phyloP scores from a whole-genome alignment of 2,113 vertebrate genomes.

The Alouatta palliata region DNA sequence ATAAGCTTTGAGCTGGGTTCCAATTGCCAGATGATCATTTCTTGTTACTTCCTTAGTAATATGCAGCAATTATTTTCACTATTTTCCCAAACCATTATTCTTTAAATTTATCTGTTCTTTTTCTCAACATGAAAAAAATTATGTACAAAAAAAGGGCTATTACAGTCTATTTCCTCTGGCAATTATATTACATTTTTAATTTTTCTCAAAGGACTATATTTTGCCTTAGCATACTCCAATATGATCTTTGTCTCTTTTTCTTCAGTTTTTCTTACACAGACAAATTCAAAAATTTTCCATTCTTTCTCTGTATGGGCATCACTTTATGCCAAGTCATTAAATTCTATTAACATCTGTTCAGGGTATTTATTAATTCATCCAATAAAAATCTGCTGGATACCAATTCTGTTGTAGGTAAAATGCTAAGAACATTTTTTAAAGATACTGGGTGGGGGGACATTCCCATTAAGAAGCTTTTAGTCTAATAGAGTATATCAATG shows the following conservation, averaged over 20 bases:
- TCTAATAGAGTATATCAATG: neutral
- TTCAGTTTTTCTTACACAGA: neutral
- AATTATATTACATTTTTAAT: neutral
- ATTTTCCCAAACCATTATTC: neutral
- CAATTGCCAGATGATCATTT: neutral
- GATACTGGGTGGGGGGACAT: neutral
- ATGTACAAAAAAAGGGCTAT: neutral
- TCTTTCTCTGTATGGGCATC: neutral
- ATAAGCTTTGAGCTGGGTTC: neutral
- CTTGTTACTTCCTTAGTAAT: neutral
- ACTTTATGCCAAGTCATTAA: neutral
- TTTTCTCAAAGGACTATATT: constrained; percentile 9
- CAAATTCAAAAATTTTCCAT: neutral
- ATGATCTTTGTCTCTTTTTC: neutral
- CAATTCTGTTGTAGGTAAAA: neutral
- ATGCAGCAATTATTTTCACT: constrained; percentile 29
- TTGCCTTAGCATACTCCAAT: neutral
- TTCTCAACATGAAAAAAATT: neutral
- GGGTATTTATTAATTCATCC: neutral
- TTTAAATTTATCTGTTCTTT: constrained; percentile 35
- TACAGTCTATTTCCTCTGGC: neutral
- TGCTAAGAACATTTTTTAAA: neutral
- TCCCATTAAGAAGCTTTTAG: neutral
- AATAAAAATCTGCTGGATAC: neutral
- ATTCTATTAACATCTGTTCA: neutral